Evolutionary conservation across 2,797 vertebrate genomes (phyloP).

Genomic region (Falco berigora): DNA sequence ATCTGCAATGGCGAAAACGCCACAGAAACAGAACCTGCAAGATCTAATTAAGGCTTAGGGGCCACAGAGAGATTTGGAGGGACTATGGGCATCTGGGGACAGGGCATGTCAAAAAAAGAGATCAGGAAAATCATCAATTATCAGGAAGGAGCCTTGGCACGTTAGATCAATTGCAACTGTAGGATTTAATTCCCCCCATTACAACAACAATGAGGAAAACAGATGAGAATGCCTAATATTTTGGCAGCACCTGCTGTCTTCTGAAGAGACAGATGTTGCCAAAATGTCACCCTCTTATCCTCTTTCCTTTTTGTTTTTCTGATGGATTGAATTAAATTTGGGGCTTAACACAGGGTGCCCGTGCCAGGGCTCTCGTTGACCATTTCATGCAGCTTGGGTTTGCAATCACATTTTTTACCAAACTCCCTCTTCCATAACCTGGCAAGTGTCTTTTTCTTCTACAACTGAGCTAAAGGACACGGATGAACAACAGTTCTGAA

Average conservation of each 20-base stretch:
- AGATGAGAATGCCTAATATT: conserved; percentile 3
- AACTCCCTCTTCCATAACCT: background rate
- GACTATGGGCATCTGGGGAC: background rate
- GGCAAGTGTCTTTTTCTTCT: background rate
- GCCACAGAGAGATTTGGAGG: background rate
- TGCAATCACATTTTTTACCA: background rate
- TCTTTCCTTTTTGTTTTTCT: conserved; percentile 4
- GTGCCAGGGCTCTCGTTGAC: background rate
- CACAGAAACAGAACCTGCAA: background rate
- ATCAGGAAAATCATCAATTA: conserved; percentile 15
- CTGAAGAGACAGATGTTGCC: background rate
- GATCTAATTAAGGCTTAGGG: background rate
- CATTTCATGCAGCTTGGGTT: background rate
- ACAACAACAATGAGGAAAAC: background rate
- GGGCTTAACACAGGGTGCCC: background rate
- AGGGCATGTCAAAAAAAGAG: background rate
- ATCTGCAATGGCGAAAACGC: background rate
- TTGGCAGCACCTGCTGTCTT: conserved; percentile 12
- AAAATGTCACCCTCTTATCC: background rate
- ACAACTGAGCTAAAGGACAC: background rate
- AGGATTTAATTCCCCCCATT: background rate
- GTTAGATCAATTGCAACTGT: background rate
- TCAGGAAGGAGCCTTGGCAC: background rate
- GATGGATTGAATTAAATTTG: background rate
- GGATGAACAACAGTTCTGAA: background rate